Conservation (phyloP, 2,113 vertebrate genomes). For the Takifugu bimaculatus region DNA sequence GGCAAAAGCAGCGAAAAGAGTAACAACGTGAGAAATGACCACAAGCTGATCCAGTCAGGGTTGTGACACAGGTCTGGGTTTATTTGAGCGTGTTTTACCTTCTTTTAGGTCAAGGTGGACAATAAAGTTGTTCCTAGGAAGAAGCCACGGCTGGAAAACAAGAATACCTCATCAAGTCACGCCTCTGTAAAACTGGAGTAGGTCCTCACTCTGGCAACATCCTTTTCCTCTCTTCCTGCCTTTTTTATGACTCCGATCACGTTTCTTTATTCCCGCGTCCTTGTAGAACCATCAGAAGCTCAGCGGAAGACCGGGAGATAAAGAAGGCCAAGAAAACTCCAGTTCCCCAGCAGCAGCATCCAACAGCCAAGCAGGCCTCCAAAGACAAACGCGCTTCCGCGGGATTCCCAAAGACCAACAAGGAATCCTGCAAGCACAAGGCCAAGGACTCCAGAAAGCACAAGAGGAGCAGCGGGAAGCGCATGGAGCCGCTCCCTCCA, state of each 20-base stretch:
- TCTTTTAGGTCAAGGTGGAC: slow-evolving; percentile 58
- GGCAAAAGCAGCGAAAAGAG: slow-evolving; percentile 74
- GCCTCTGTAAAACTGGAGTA: slow-evolving; percentile 72
- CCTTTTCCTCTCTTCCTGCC: background rate
- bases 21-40: slow-evolving; percentile 43
- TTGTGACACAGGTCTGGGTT: too few relatives aligned
- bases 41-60: background rate
- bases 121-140: slow-evolving; percentile 68
- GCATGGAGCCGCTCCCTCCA: slow-evolving; percentile 19
- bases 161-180: slow-evolving; percentile 37
- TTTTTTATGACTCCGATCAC: background rate
- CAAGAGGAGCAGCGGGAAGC: slow-evolving; percentile 73
- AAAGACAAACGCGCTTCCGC: slow-evolving; percentile 63
- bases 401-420: slow-evolving; percentile 40
- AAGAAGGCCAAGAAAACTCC: slow-evolving; percentile 62
- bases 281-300: slow-evolving; percentile 64
- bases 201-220: slow-evolving; percentile 42
- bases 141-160: slow-evolving; percentile 74
- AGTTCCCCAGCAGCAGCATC: slow-evolving; percentile 34
- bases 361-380: slow-evolving; percentile 15
- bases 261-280: slow-evolving; percentile 2
- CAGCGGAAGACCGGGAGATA: slow-evolving; percentile 57
- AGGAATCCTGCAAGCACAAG: slow-evolving; percentile 38
- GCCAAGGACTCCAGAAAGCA: slow-evolving; percentile 68
- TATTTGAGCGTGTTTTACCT: background rate